Percentiles rank a stretch among this genome's conserved stretches.
These are phyloP conservation scores for Thamnaconus septentrionalis DNA, from an alignment of 2,113 vertebrate species.

Conservation along the genomic window DNA sequence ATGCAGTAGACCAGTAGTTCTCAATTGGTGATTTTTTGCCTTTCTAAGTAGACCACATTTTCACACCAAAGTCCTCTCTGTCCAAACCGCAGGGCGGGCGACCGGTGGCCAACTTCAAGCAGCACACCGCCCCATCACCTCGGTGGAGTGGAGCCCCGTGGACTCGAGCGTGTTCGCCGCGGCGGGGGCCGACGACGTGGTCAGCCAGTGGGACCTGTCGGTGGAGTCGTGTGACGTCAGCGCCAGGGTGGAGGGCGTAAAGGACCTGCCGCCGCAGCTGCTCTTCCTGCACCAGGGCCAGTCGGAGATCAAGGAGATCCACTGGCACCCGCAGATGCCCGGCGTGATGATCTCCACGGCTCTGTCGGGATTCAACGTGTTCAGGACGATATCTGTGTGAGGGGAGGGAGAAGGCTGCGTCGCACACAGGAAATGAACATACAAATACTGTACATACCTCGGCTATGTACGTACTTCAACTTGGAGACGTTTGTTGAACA, in stretches of 20 bases:
- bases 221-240: conserved; percentile 83
- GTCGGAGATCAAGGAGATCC: conserved; percentile 88
- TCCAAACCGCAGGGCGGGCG: conserved; percentile 72
- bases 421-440: conserved; percentile 3
- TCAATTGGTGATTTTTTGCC: no score
- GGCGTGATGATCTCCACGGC: conserved; percentile 86
- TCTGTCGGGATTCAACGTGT: conserved; percentile 86
- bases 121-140: conserved; percentile 87
- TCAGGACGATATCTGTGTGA: conserved; percentile 87
- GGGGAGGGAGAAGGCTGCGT: conserved; percentile 2
- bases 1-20: no score
- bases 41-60: neutral
- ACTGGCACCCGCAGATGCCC: conserved; percentile 87
- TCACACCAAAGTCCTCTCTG: neutral
- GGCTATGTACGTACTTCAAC: no score
- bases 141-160: conserved; percentile 87
- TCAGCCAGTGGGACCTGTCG: conserved; percentile 91
- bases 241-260: conserved; percentile 60
- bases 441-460: conserved; percentile 1
- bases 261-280: conserved; percentile 86
- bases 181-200: conserved; percentile 82
- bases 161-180: conserved; percentile 88
- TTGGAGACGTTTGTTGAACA: no score
- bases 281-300: conserved; percentile 92
- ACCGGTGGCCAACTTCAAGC: conserved; percentile 88